A percentile compares a stretch with the other conserved stretches of the same genome.
Evolutionary conservation across 2,888 invertebrate species (phyloP).

Genomic region (Carcina quercana): DNA sequence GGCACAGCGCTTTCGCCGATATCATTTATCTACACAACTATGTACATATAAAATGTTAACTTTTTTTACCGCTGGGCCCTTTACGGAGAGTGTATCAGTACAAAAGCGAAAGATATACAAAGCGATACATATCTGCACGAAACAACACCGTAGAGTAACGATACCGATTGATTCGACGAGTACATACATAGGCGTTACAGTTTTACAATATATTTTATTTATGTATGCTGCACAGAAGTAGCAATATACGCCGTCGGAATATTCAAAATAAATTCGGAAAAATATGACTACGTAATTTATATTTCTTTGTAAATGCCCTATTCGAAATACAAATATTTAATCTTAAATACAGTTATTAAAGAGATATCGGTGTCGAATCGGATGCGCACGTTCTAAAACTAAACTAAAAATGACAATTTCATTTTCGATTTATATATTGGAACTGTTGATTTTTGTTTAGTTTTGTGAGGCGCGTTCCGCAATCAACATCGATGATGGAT

Average conservation of each 20-base stretch:
- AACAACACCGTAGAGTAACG: neutral
- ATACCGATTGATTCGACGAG: neutral
- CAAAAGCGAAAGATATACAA: conserved; percentile 5
- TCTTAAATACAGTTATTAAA: no score
- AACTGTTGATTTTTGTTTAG: no score
- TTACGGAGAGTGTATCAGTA: conserved; percentile 5
- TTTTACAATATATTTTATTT: neutral
- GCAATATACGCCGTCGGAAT: conserved; percentile 4
- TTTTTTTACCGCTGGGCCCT: conserved; percentile 2
- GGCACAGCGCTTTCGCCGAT: conserved; percentile 13
- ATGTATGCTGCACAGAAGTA: conserved; percentile 4
- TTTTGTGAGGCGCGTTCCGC: conserved; percentile 6
- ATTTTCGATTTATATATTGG: no score
- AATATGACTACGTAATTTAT: conserved; percentile 11
- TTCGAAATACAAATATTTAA: no score
- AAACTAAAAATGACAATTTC: no score
- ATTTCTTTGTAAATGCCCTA: no score
- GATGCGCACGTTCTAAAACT: no score
- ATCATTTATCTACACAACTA: conserved; percentile 24
- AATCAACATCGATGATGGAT: no score
- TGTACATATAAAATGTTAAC: conserved; percentile 18
- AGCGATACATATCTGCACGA: conserved; percentile 2
- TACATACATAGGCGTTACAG: neutral
- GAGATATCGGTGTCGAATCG: no score
- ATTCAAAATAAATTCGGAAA: conserved; percentile 7